Evolutionary conservation across 1,140 invertebrate species (phyloP).

Genomic region (Vanessa tameamea): DNA sequence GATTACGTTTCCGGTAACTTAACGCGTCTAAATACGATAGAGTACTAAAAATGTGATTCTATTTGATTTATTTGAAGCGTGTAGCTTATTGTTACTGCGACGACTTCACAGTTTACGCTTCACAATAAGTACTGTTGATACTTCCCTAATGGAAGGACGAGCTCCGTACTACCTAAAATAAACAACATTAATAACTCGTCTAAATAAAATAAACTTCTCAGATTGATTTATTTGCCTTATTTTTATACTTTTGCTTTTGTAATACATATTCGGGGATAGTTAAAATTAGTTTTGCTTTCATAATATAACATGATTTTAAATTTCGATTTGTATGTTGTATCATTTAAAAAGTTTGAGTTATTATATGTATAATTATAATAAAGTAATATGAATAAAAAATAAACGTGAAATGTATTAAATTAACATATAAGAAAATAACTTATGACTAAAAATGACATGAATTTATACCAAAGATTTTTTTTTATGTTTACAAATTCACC

Average conservation of each 20-base stretch:
- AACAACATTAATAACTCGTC: slow-evolving; percentile 45
- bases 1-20: background rate
- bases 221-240: slow-evolving; percentile 46
- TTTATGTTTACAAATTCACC: too few species aligned
- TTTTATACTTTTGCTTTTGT: slow-evolving; percentile 35
- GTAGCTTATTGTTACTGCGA: slow-evolving; percentile 29
- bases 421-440: too few species aligned
- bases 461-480: too few species aligned
- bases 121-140: slow-evolving; percentile 36
- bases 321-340: background rate
- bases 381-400: too few species aligned
- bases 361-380: too few species aligned
- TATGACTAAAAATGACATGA: too few species aligned
- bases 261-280: slow-evolving; percentile 21
- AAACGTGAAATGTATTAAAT: too few species aligned
- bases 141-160: slow-evolving; percentile 37
- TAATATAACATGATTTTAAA: background rate
- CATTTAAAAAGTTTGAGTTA: background rate
- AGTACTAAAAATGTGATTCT: background rate
- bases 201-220: slow-evolving; percentile 43
- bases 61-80: slow-evolving; percentile 15
- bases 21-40: background rate
- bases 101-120: slow-evolving; percentile 31
- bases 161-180: slow-evolving; percentile 38
- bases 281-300: background rate